Conservation (phyloP, 2,113 vertebrate species). For the Argyrosomus japonicus region DNA sequence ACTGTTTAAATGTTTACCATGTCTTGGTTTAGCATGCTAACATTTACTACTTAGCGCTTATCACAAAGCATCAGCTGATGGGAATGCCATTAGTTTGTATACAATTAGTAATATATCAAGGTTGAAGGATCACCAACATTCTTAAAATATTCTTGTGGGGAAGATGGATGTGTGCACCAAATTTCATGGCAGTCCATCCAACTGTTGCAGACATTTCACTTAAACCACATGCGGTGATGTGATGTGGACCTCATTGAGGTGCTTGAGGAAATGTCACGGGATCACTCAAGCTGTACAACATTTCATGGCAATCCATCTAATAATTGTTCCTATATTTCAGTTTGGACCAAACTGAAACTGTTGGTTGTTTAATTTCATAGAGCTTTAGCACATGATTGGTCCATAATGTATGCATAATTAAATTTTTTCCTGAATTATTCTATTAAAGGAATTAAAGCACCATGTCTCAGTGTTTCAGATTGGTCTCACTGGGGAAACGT, state of each 20-base stretch:
- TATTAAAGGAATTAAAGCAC: conserved; percentile 15
- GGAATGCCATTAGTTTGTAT: neutral
- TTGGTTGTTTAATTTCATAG: neutral
- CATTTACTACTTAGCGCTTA: too few species aligned
- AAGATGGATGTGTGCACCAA: neutral
- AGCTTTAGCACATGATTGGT: neutral
- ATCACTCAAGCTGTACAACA: neutral
- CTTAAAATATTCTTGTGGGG: neutral
- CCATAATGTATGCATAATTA: neutral
- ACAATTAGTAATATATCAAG: neutral
- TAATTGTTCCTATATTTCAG: neutral
- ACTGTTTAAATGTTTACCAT: neutral
- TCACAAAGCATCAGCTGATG: neutral
- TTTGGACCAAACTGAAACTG: neutral
- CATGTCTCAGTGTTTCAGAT: conserved; percentile 14
- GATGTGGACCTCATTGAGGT: neutral
- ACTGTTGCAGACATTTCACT: neutral
- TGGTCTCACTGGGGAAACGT: conserved; percentile 33
- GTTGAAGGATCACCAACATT: too few species aligned
- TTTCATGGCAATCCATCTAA: neutral
- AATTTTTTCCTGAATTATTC: conserved; percentile 49
- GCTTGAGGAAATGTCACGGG: neutral
- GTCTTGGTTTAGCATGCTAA: neutral
- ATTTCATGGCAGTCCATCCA: neutral
- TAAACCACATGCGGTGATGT: neutral